phyloP scores from a whole-genome alignment of 2,888 invertebrate species.

The Ichneumoninae sp. region DNA sequence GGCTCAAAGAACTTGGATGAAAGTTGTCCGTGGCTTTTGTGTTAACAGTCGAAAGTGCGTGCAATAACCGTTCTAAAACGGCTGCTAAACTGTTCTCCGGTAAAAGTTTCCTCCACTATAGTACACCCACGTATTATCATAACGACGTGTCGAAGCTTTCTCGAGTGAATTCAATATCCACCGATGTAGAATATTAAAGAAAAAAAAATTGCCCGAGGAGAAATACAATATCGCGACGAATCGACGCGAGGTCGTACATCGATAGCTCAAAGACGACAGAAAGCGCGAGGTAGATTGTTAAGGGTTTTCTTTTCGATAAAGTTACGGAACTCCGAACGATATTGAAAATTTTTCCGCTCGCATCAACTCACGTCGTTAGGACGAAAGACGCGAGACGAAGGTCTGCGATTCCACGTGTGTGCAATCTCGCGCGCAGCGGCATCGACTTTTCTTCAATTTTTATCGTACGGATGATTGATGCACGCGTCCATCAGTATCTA shows the following conservation, averaged over 20 bases:
- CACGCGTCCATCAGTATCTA: conserved; percentile 16
- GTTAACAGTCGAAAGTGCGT: not conserved
- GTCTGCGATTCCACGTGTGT: not conserved
- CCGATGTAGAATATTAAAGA: not conserved
- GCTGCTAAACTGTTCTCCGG: not conserved
- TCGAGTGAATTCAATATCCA: not conserved
- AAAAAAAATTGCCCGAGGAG: not conserved
- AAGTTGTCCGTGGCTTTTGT: conserved; percentile 11
- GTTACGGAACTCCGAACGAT: not conserved
- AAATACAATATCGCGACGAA: not conserved
- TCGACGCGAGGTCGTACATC: not conserved
- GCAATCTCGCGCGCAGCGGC: not conserved
- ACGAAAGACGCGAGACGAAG: not conserved
- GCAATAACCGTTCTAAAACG: conserved; percentile 1
- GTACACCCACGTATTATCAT: not conserved
- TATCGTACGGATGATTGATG: conserved; percentile 44
- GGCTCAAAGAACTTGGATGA: conserved; percentile 6
- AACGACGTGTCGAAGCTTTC: not conserved
- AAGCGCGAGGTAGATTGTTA: not conserved
- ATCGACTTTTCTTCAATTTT: conserved; percentile 31
- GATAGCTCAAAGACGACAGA: not conserved
- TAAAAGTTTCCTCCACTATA: not conserved
- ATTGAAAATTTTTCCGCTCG: not conserved
- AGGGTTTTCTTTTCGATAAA: not conserved
- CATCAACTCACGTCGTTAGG: not conserved